phyloP scores from a whole-genome alignment of 2,888 invertebrate genomes.

The Latheticus oryzae region DNA sequence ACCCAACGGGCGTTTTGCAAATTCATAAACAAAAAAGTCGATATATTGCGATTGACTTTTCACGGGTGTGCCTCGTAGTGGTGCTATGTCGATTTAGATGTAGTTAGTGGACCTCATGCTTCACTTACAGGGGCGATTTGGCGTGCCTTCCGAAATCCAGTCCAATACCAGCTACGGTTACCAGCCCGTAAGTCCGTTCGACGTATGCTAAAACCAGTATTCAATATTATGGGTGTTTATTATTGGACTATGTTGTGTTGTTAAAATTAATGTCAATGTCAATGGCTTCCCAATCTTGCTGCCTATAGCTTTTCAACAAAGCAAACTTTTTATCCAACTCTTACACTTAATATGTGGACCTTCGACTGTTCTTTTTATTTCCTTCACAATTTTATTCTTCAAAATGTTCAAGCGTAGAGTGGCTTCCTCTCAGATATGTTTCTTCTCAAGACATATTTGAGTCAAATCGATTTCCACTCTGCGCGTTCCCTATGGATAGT shows the following conservation, averaged over 20 bases:
- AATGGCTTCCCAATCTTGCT: constrained; percentile 41
- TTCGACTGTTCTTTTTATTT: constrained; percentile 26
- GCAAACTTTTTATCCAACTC: constrained; percentile 19
- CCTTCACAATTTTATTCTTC: constrained; percentile 6
- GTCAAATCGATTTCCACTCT: not conserved
- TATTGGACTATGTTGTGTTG: constrained; percentile 44
- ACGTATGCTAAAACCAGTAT: constrained; percentile 49
- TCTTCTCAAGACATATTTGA: constrained; percentile 1
- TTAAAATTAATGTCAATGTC: constrained; percentile 52
- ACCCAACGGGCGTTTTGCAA: not conserved
- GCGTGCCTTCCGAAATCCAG: constrained; percentile 64
- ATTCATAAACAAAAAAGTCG: no score
- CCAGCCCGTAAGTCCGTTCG: constrained; percentile 65
- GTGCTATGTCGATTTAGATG: constrained; percentile 48
- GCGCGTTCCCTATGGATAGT: constrained; percentile 20
- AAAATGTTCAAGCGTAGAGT: not conserved
- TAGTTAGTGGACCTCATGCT: constrained; percentile 60
- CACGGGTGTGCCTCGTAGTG: constrained; percentile 32
- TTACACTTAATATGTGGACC: constrained; percentile 26
- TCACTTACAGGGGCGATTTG: constrained; percentile 70
- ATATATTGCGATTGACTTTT: not conserved
- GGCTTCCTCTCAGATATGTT: not conserved
- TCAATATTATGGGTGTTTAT: constrained; percentile 49
- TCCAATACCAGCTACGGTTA: constrained; percentile 58
- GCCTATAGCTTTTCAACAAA: constrained; percentile 33